Percentiles rank a stretch among this genome's conserved stretches.
Conservation (phyloP, 1,140 invertebrate species). For the Solenopsis invicta region DNA sequence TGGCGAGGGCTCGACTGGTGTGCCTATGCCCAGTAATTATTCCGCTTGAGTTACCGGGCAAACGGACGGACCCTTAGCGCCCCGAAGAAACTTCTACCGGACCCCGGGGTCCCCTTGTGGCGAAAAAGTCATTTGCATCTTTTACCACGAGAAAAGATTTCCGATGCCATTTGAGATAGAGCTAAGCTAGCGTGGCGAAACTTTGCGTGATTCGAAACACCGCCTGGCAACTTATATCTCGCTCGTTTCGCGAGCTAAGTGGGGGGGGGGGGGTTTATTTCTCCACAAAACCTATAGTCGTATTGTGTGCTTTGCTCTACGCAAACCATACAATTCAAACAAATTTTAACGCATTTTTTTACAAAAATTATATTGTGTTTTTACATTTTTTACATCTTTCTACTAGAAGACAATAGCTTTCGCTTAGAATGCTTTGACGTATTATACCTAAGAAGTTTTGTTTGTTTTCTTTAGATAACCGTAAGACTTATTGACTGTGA, state of each 20-base stretch:
- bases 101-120: slow-evolving; percentile 18
- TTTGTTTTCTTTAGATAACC: background rate
- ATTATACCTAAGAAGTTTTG: background rate
- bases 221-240: slow-evolving; percentile 9
- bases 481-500: background rate
- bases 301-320: background rate
- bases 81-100: slow-evolving; percentile 44
- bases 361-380: too few relatives aligned
- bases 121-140: slow-evolving; percentile 52
- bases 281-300: background rate
- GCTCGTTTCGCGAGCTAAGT: background rate
- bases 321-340: background rate
- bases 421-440: background rate
- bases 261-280: background rate
- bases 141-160: slow-evolving; percentile 44
- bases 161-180: slow-evolving; percentile 45
- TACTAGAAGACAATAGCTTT: background rate
- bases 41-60: slow-evolving; percentile 67
- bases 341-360: background rate
- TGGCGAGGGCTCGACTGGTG: slow-evolving; percentile 8
- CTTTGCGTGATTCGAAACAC: slow-evolving; percentile 16
- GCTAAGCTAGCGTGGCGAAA: slow-evolving; percentile 34
- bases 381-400: background rate
- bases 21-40: slow-evolving; percentile 61
- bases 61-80: slow-evolving; percentile 45